phyloP scores from a whole-genome alignment of 2,113 vertebrate species.

The Nicator chloris region DNA sequence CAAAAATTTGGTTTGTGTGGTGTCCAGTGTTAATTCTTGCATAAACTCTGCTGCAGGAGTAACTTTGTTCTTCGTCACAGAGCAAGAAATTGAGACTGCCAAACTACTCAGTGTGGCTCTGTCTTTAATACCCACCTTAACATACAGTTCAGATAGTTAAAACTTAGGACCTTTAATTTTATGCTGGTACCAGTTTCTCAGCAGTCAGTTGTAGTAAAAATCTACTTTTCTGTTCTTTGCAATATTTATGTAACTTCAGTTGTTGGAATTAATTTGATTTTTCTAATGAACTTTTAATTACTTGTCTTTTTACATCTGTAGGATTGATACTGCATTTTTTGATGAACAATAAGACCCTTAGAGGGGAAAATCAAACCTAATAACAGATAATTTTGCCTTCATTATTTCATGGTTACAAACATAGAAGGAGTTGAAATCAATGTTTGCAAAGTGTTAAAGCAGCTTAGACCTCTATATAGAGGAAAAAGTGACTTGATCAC shows the following conservation, averaged over 20 bases:
- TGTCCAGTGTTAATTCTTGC: background rate
- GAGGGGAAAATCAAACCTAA: background rate
- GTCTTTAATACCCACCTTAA: background rate
- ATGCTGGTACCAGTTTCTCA: background rate
- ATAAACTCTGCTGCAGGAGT: background rate
- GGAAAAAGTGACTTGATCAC: background rate
- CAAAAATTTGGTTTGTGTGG: background rate
- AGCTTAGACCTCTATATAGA: background rate
- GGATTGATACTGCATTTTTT: background rate
- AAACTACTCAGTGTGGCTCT: background rate
- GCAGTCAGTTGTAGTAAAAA: background rate
- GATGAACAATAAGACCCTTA: background rate
- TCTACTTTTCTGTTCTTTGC: background rate
- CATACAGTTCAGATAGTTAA: background rate
- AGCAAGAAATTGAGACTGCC: background rate
- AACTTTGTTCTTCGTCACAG: background rate
- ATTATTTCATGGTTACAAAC: background rate
- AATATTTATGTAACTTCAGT: background rate
- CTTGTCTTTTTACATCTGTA: background rate
- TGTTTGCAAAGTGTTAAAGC: background rate
- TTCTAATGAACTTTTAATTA: background rate
- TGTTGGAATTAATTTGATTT: background rate
- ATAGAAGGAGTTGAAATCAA: background rate
- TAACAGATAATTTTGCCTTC: background rate
- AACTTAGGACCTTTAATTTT: background rate